Conservation (phyloP, 2,888 invertebrate genomes). For the Leptopilina drosophilae region DNA sequence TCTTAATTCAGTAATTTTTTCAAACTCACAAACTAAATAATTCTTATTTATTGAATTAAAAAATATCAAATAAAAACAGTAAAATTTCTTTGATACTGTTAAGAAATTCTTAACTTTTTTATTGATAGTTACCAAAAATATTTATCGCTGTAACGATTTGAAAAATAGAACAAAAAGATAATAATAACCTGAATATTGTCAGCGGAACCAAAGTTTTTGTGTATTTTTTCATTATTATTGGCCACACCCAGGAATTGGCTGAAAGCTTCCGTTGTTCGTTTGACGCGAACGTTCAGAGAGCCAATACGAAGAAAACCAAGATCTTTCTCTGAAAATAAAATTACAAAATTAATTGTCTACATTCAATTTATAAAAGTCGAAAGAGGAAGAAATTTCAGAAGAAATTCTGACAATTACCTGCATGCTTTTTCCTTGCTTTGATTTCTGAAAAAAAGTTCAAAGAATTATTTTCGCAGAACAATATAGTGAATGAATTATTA, state of each 20-base stretch:
- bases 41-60: too few relatives aligned
- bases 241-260: slow-evolving; percentile 92
- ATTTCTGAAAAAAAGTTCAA: slow-evolving; percentile 82
- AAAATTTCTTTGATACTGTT: not conserved
- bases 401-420: slow-evolving; percentile 78
- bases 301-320: slow-evolving; percentile 94
- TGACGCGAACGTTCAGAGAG: slow-evolving; percentile 93
- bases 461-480: slow-evolving; percentile 56
- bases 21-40: not conserved
- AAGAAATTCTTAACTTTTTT: too few relatives aligned
- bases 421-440: slow-evolving; percentile 85
- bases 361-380: too few relatives aligned
- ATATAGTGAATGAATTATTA: not conserved
- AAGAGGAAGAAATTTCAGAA: not conserved
- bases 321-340: slow-evolving; percentile 85
- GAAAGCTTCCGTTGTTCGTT: slow-evolving; percentile 94
- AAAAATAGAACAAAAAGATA: not conserved
- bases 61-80: too few relatives aligned
- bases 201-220: slow-evolving; percentile 94
- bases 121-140: too few relatives aligned
- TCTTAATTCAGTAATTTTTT: too few relatives aligned
- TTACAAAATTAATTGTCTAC: not conserved
- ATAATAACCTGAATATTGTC: slow-evolving; percentile 86
- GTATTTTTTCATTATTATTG: slow-evolving; percentile 82
- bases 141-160: not conserved